Evolutionary conservation across 35 echinoderm and acorn worm genomes (phyloP).

Genomic region (Acanthaster planci): DNA sequence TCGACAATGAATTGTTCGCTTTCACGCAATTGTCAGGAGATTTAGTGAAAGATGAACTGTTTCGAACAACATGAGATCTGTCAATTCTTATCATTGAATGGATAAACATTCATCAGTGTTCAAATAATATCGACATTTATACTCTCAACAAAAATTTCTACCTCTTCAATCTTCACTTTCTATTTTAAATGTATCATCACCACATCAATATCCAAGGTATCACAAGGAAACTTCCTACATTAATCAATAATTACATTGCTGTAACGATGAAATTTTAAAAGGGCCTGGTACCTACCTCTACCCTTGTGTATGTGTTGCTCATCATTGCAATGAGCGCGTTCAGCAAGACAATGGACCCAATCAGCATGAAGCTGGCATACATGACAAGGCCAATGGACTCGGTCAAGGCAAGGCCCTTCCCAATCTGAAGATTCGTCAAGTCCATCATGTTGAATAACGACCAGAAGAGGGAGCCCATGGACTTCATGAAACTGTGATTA

Average conservation of each 20-base stretch:
- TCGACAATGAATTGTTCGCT: too few relatives aligned
- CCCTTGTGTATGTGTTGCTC: slow-evolving; percentile 63
- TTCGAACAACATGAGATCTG: too few relatives aligned
- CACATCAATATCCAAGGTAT: neutral
- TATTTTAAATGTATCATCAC: neutral
- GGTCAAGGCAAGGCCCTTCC: slow-evolving; percentile 29
- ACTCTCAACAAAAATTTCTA: too few relatives aligned
- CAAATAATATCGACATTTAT: too few relatives aligned
- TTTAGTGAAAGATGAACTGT: too few relatives aligned
- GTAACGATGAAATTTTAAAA: neutral
- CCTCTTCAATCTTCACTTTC: too few relatives aligned
- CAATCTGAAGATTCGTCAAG: neutral
- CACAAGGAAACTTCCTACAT: neutral
- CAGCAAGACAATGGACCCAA: slow-evolving; percentile 54
- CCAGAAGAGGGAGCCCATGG: slow-evolving; percentile 61
- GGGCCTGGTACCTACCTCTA: slow-evolving; percentile 44
- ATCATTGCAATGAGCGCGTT: slow-evolving; percentile 76
- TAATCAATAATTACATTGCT: neutral
- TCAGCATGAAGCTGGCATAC: slow-evolving; percentile 42
- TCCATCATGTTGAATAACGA: slow-evolving; percentile 42
- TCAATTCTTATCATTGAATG: too few relatives aligned
- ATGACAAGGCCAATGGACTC: slow-evolving; percentile 34
- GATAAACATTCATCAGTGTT: too few relatives aligned
- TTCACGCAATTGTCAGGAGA: too few relatives aligned
- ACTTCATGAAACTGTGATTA: slow-evolving; percentile 17